phyloP scores from a whole-genome alignment of 2,113 vertebrate species.

The Lycaon pictus region DNA sequence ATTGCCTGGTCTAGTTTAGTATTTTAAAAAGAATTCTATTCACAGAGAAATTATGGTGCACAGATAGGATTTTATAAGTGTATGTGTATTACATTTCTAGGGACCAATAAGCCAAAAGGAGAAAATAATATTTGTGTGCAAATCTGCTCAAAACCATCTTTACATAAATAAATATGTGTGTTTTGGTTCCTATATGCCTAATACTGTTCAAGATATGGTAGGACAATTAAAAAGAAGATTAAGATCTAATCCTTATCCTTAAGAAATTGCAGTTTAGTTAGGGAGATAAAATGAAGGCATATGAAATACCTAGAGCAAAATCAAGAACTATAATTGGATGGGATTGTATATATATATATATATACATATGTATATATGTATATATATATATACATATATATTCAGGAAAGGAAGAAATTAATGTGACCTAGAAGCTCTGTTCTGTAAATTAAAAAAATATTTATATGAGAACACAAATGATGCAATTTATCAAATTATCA shows the following conservation, averaged over 20 bases:
- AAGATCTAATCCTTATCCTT: not conserved
- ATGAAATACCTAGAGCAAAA: not conserved
- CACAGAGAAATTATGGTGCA: not conserved
- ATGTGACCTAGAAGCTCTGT: not conserved
- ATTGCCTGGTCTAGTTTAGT: not conserved
- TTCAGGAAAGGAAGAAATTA: not conserved
- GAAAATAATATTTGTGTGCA: not conserved
- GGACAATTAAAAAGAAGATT: not conserved
- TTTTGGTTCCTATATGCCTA: not conserved
- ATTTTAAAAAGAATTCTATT: not conserved
- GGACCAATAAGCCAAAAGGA: not conserved
- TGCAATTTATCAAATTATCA: slow-evolving; percentile 50
- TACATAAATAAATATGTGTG: not conserved
- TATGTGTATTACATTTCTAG: not conserved
- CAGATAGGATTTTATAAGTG: not conserved
- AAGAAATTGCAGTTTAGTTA: not conserved
- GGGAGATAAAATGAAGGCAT: not conserved
- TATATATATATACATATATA: not conserved
- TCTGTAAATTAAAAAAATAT: not conserved
- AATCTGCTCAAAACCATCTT: not conserved
- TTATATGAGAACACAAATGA: slow-evolving; percentile 14
- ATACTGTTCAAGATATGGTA: not conserved
- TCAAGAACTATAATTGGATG: not conserved
- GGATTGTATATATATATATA: not conserved
- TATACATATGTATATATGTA: not conserved